Evolutionary conservation across 2,888 invertebrate species (phyloP).

Genomic region (Allophyes oxyacanthae): DNA sequence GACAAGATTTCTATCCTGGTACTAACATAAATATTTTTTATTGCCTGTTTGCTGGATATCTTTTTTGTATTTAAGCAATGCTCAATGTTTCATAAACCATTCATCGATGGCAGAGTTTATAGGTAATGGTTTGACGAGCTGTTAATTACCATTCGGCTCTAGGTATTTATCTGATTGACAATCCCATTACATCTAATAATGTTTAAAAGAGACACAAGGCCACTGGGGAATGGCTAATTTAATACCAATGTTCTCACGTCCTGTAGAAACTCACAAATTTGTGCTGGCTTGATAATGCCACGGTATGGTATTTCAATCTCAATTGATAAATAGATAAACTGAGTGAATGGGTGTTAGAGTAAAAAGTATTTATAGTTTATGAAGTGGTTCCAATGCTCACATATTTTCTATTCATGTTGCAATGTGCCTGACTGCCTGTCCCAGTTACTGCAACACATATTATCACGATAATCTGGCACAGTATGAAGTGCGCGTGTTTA

Average conservation of each 20-base stretch:
- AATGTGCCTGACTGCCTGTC: conserved; percentile 45
- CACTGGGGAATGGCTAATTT: conserved; percentile 53
- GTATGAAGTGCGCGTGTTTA: conserved; percentile 36
- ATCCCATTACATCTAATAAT: conserved; percentile 64
- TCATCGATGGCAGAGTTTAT: conserved; percentile 47
- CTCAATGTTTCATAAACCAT: conserved; percentile 40
- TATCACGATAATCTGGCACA: conserved; percentile 48
- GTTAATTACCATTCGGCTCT: conserved; percentile 54
- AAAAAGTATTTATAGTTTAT: conserved; percentile 10
- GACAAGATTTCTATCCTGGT: conserved; percentile 59
- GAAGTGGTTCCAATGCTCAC: conserved; percentile 24
- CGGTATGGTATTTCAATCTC: conserved; percentile 1
- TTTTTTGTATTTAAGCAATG: conserved; percentile 44
- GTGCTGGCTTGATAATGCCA: conserved; percentile 14
- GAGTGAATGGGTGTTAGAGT: conserved; percentile 1
- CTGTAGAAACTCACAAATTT: conserved; percentile 37
- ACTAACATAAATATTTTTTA: conserved; percentile 18
- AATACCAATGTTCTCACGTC: conserved; percentile 52
- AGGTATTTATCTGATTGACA: conserved; percentile 58
- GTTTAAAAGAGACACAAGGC: conserved; percentile 58
- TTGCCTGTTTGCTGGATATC: conserved; percentile 42
- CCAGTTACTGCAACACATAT: conserved; percentile 57
- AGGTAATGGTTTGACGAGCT: conserved; percentile 16
- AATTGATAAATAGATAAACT: background rate
- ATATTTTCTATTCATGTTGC: conserved; percentile 48